Percentiles rank a stretch among this genome's conserved stretches.
phyloP scores from a whole-genome alignment of 2,888 invertebrate species.

The Iphiclides podalirius region DNA sequence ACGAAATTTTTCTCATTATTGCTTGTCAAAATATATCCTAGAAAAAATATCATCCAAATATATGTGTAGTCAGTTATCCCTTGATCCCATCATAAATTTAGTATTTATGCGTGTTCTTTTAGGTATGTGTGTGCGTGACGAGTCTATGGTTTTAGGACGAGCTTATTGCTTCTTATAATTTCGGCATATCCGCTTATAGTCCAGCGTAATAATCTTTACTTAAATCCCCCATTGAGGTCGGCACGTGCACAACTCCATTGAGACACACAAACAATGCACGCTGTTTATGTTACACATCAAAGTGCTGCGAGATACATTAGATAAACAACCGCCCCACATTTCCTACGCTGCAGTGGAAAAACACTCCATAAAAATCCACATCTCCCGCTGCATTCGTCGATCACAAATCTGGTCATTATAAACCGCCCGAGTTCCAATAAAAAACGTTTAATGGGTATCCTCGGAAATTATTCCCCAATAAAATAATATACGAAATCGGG shows the following conservation, averaged over 20 bases:
- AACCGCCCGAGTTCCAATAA: neutral
- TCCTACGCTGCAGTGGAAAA: conserved; percentile 14
- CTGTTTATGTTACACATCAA: conserved; percentile 20
- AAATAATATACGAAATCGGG: conserved; percentile 26
- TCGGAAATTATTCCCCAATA: conserved; percentile 6
- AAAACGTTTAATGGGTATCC: conserved; percentile 8
- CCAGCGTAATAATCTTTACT: conserved; percentile 12
- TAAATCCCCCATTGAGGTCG: conserved; percentile 14
- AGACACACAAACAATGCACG: conserved; percentile 16
- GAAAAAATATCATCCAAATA: too few relatives aligned
- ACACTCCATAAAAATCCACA: conserved; percentile 10
- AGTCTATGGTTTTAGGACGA: too few relatives aligned
- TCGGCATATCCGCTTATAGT: conserved; percentile 13
- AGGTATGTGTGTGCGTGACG: too few relatives aligned
- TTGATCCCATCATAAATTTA: too few relatives aligned
- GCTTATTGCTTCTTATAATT: too few relatives aligned
- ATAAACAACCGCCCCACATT: conserved; percentile 13
- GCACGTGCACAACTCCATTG: conserved; percentile 12
- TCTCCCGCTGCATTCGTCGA: conserved; percentile 5
- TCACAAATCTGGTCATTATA: neutral
- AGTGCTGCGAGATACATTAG: conserved; percentile 11
- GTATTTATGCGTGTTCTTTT: too few relatives aligned
- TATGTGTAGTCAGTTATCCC: too few relatives aligned
- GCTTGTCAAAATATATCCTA: too few relatives aligned
- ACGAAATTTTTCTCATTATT: too few relatives aligned